phyloP scores from a whole-genome alignment of 1,140 invertebrate genomes.

The Acromyrmex charruanus region DNA sequence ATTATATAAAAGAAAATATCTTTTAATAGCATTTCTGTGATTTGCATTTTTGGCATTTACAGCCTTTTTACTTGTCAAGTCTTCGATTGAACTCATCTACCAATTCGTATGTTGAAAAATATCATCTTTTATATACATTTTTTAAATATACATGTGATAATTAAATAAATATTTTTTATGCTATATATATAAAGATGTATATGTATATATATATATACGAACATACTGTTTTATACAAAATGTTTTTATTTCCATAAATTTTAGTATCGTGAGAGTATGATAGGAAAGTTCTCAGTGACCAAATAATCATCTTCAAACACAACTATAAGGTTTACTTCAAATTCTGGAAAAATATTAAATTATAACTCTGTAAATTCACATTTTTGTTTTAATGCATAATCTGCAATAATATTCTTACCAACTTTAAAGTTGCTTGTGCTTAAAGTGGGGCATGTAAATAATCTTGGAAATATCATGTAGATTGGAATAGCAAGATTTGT shows the following conservation, averaged over 20 bases:
- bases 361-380: conserved; percentile 7
- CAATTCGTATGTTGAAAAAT: conserved; percentile 3
- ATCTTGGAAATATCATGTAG: conserved; percentile 97
- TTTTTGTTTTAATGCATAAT: conserved; percentile 14
- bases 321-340: conserved; percentile 97
- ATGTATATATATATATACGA: not conserved
- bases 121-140: conserved; percentile 57
- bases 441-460: conserved; percentile 98
- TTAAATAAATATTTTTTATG: conserved; percentile 61
- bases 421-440: conserved; percentile 98
- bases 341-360: conserved; percentile 90
- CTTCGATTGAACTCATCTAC: conserved; percentile 8
- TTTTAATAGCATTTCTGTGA: not conserved
- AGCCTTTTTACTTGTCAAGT: conserved; percentile 12
- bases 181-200: conserved; percentile 26
- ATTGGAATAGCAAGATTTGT: conserved; percentile 95
- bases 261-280: conserved; percentile 90
- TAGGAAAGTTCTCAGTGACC: conserved; percentile 98
- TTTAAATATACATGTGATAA: conserved; percentile 52
- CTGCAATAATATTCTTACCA: conserved; percentile 88
- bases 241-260: conserved; percentile 43
- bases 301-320: conserved; percentile 97
- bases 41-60: conserved; percentile 29
- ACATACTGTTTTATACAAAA: conserved; percentile 65
- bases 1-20: not conserved